Conservation (phyloP, 2,888 invertebrate genomes). For the Muschampia plurimacula region DNA sequence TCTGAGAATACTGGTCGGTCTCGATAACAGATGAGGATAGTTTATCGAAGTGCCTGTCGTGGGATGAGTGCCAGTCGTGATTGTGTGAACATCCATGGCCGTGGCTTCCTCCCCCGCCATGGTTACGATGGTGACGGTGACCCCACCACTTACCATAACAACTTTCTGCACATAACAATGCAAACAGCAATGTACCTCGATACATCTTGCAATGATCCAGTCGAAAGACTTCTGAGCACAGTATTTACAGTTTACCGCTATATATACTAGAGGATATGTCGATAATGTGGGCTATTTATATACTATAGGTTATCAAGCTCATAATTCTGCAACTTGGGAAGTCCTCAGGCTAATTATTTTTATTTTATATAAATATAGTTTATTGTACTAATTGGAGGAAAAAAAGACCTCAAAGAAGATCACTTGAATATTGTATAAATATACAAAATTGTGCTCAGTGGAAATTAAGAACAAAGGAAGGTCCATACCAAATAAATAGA, state of each 20-base stretch:
- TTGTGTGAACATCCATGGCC: neutral
- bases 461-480: too few species aligned
- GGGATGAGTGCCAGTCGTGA: neutral
- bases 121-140: neutral
- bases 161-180: neutral
- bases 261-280: neutral
- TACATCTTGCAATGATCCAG: constrained; percentile 5
- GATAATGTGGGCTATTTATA: neutral
- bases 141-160: constrained; percentile 5
- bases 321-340: neutral
- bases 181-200: neutral
- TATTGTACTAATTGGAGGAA: too few species aligned
- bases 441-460: too few species aligned
- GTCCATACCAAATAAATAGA: too few species aligned
- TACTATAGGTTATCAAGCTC: neutral
- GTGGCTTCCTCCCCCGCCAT: neutral
- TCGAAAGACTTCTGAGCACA: neutral
- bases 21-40: neutral
- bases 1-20: neutral
- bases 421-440: too few species aligned
- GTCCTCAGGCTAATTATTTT: neutral
- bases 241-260: neutral
- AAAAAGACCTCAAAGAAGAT: too few species aligned
- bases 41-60: neutral
- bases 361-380: neutral